Percentiles rank a stretch among this genome's conserved stretches.
Evolutionary conservation across 2,797 vertebrate species (phyloP).

Genomic region (Ceyx erithaca): DNA sequence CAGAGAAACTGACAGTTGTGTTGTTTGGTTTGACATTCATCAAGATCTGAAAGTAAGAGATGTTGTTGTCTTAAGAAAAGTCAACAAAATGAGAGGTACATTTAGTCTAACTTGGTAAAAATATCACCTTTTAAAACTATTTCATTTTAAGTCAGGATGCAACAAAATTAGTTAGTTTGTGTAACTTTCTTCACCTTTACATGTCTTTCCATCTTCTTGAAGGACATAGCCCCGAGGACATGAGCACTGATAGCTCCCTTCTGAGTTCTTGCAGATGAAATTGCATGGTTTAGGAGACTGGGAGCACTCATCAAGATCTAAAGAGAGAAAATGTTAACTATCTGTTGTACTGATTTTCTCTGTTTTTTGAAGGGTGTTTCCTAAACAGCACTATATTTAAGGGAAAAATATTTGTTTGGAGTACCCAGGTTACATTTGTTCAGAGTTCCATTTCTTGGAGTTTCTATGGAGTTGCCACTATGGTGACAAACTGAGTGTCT

Average conservation of each 20-base stretch:
- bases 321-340: not conserved
- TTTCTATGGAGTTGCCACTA: not conserved
- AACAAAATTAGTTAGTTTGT: not conserved
- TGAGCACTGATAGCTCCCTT: slow-evolving; percentile 80
- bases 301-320: slow-evolving; percentile 82
- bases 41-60: slow-evolving; percentile 80
- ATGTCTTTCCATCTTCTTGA: slow-evolving; percentile 82
- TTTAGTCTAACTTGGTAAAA: not conserved
- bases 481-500: not conserved
- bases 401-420: not conserved
- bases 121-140: not conserved
- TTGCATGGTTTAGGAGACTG: slow-evolving; percentile 82
- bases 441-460: not conserved
- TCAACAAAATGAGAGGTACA: not conserved
- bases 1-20: slow-evolving; percentile 90
- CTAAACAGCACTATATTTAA: not conserved
- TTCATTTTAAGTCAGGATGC: not conserved
- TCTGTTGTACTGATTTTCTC: not conserved
- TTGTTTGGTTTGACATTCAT: slow-evolving; percentile 86
- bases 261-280: slow-evolving; percentile 82
- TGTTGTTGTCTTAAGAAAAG: not conserved
- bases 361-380: not conserved
- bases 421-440: not conserved
- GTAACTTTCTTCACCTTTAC: slow-evolving; percentile 73
- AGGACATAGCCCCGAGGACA: slow-evolving; percentile 79